Base-by-base conservation (phyloP, 2,888 invertebrate genomes). In the Tipula confusa region DNA sequence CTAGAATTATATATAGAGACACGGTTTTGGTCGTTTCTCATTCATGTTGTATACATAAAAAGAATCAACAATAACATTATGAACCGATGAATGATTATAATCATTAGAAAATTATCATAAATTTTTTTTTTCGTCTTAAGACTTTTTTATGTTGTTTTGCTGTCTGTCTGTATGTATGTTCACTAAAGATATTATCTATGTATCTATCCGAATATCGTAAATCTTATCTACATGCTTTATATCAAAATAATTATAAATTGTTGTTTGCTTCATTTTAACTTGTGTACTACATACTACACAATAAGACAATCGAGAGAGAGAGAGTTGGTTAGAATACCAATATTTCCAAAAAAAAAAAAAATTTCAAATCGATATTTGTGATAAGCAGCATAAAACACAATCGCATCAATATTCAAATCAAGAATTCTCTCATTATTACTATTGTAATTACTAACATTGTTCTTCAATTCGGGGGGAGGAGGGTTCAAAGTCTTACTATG, bases 71-170 rank as follows among this genome's bases (percentile, higher is more conserved):
- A 64, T 24, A 64, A 64, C 24, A 64, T 64, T 64, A 64, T 9
- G 24, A 64, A 64, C 64, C 64, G 64, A 64, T 64, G 64, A 64
- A 64, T 64, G 64, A 64, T 64, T 18, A 64, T 64, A 64, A 64
- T 64, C 64, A 64, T 64, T 64, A 64, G 64, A 64, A 64, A 64
- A 64, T 64, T 64, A 64, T 64, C 24, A 64, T 64, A 64, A 64
- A 24, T 64, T 64, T 64, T 64, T 9, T 64, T 64, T 43, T 64
- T 64, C 64, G 24, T 64, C 64, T 64, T 64, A 24, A 64, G 2
- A 64, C 9, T 1, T 24, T 64, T 38, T 64, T 64, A 64, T 64
- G 64, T 24, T 64, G 64, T 9, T 24, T 64, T 64, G n/a, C n/a
- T 64, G 24, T 64, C 24, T 64, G 3, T 43, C 7, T 43, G 15